phyloP scores from a whole-genome alignment of 2,797 vertebrate genomes.

The Lagocephalus sceleratus region DNA sequence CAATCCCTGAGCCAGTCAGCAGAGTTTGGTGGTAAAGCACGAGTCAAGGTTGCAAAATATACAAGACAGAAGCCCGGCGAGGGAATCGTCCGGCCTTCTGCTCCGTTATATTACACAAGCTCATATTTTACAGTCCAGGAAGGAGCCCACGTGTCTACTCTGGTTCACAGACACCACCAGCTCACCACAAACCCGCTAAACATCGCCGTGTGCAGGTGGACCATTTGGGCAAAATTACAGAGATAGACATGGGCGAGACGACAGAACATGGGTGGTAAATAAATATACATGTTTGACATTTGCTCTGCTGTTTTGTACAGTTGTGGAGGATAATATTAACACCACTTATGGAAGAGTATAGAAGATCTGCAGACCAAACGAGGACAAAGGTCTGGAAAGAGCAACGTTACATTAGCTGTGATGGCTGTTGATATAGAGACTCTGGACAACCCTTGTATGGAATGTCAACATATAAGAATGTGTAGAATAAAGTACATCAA shows the following conservation, averaged over 20 bases:
- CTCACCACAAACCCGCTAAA: slow-evolving; percentile 8
- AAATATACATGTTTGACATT: slow-evolving; percentile 58
- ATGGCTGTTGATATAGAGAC: slow-evolving; percentile 28
- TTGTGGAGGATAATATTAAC: slow-evolving; percentile 43
- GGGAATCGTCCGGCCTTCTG: slow-evolving; percentile 9
- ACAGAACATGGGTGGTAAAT: slow-evolving; percentile 47
- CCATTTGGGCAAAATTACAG: slow-evolving; percentile 40
- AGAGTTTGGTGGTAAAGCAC: slow-evolving; percentile 35
- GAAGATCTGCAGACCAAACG: slow-evolving; percentile 43
- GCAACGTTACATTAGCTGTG: slow-evolving; percentile 24
- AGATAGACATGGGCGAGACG: slow-evolving; percentile 18
- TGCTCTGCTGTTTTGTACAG: slow-evolving; percentile 49
- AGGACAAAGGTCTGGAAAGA: slow-evolving; percentile 35
- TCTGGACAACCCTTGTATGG: slow-evolving; percentile 38
- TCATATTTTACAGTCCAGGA: slow-evolving; percentile 45
- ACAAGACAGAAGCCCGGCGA: slow-evolving; percentile 20
- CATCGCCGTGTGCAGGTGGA: slow-evolving; percentile 24
- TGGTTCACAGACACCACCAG: slow-evolving; percentile 43
- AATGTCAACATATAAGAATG: slow-evolving; percentile 24
- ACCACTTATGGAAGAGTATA: slow-evolving; percentile 48
- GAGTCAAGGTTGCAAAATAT: slow-evolving; percentile 33
- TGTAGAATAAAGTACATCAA: not conserved
- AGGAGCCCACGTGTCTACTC: slow-evolving; percentile 53
- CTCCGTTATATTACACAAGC: slow-evolving; percentile 37
- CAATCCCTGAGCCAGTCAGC: slow-evolving; percentile 63